phyloP scores from a whole-genome alignment of 1,140 invertebrate genomes.

The Anastrepha ludens region DNA sequence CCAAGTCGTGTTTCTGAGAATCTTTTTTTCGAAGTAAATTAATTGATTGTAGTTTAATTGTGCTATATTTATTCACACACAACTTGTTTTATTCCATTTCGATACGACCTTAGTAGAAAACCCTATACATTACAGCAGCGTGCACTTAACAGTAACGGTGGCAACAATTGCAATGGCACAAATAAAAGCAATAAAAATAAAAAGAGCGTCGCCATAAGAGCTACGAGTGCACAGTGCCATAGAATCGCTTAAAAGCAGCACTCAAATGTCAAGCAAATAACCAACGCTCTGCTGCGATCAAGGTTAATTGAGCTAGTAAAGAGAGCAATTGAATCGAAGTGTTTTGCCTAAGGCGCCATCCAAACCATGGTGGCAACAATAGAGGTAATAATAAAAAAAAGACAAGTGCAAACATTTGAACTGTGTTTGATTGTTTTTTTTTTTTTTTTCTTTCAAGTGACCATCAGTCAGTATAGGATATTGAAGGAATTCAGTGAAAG shows the following conservation, averaged over 20 bases:
- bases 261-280: not conserved
- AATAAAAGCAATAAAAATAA: not conserved
- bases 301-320: slow-evolving; percentile 20
- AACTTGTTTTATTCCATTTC: too few relatives aligned
- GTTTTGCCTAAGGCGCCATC: slow-evolving; percentile 18
- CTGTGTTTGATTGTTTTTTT: not conserved
- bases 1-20: too few relatives aligned
- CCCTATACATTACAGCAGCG: too few relatives aligned
- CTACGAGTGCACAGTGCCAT: not conserved
- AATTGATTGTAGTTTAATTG: too few relatives aligned
- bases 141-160: too few relatives aligned
- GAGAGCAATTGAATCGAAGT: slow-evolving; percentile 38
- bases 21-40: too few relatives aligned
- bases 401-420: not conserved
- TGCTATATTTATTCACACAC: too few relatives aligned
- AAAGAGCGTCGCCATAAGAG: not conserved
- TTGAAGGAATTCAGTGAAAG: not conserved
- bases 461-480: not conserved
- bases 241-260: slow-evolving; percentile 11
- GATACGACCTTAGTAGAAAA: too few relatives aligned
- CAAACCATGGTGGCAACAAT: not conserved
- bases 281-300: slow-evolving; percentile 10
- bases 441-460: not conserved
- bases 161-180: not conserved
- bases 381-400: not conserved